These are phyloP conservation scores for Phrynocephalus forsythii DNA, from an alignment of 2,797 vertebrate genomes.

Conservation along the genomic window DNA sequence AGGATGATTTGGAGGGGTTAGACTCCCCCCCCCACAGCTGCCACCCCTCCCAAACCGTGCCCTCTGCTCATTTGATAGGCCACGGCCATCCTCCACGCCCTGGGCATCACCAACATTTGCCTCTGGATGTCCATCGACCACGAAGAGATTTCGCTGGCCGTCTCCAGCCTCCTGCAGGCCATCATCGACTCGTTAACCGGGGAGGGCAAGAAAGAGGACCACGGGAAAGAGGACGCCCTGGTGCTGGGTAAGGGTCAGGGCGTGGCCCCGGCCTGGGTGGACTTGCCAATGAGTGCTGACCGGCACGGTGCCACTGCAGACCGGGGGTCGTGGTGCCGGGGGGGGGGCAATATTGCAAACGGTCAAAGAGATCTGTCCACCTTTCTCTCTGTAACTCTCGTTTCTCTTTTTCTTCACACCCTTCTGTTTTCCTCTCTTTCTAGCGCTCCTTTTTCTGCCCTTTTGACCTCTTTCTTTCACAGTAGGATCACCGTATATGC, in stretches of 20 bases:
- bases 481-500: too few species aligned
- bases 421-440: not conserved
- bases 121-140: slow-evolving; percentile 91
- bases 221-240: slow-evolving; percentile 91
- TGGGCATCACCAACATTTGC: slow-evolving; percentile 88
- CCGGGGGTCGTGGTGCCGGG: too few species aligned
- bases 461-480: not conserved
- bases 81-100: slow-evolving; percentile 86
- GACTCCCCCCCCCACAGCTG: too few species aligned
- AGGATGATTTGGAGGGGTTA: too few species aligned
- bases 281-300: not conserved
- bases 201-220: slow-evolving; percentile 84
- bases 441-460: too few species aligned
- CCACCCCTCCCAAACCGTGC: too few species aligned
- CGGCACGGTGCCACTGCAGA: too few species aligned
- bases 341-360: too few species aligned
- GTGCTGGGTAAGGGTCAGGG: slow-evolving; percentile 83
- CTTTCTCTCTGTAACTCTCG: not conserved
- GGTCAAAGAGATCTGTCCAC: not conserved
- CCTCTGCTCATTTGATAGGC: slow-evolving; percentile 76
- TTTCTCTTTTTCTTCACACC: not conserved
- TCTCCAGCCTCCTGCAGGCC: slow-evolving; percentile 91
- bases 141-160: slow-evolving; percentile 89
- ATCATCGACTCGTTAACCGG: slow-evolving; percentile 90
- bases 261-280: too few species aligned